Evolutionary conservation across 2,113 vertebrate genomes (phyloP).

Genomic region (Coracopsis vasa): DNA sequence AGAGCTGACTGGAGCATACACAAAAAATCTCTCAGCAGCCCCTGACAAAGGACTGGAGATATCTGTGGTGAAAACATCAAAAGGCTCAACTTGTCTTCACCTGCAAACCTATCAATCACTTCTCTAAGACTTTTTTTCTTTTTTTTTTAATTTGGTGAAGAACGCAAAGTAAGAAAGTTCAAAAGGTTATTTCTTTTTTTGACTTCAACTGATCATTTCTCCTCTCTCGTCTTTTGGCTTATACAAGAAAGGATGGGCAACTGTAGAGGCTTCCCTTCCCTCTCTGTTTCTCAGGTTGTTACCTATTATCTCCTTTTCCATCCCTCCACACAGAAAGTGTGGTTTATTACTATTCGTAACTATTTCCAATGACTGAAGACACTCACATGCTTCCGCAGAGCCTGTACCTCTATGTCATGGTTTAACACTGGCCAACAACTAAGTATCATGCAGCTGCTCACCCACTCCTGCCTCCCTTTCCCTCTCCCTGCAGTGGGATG

Average conservation of each 20-base stretch:
- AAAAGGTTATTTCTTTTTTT: background rate
- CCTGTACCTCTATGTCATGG: background rate
- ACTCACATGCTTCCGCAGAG: background rate
- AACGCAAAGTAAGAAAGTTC: background rate
- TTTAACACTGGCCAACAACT: background rate
- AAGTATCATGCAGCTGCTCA: background rate
- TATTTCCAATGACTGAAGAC: background rate
- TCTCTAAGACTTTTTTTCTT: background rate
- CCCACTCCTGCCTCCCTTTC: background rate
- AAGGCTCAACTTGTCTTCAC: background rate
- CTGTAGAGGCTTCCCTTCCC: background rate
- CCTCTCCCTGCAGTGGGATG: background rate
- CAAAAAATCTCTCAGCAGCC: background rate
- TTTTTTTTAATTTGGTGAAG: background rate
- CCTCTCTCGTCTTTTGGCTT: background rate
- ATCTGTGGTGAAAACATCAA: background rate
- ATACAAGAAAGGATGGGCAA: background rate
- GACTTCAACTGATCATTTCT: background rate
- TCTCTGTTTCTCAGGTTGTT: background rate
- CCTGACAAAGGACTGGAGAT: background rate
- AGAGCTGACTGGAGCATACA: accelerated
- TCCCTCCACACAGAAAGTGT: background rate
- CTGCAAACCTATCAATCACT: background rate
- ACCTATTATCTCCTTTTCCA: background rate
- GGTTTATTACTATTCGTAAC: background rate